Evolutionary conservation across 2,113 vertebrate species (phyloP).

Genomic region (Zosterops pallidus): DNA sequence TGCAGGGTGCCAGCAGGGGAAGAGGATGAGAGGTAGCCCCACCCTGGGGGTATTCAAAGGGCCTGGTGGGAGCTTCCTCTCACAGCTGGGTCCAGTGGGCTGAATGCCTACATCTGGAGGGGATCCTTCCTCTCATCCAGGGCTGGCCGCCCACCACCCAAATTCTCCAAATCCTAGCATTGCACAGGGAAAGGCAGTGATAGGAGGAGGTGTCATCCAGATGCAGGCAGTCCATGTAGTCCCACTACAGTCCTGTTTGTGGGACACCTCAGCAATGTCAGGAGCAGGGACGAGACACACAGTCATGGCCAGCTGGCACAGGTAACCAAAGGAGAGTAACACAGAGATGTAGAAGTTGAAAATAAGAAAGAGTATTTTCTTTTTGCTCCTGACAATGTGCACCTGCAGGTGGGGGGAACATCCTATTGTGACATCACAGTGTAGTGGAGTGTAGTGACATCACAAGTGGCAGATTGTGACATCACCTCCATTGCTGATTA

Average conservation of each 20-base stretch:
- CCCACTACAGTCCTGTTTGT: background rate
- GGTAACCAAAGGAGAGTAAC: background rate
- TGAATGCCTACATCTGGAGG: accelerated
- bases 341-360: background rate
- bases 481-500: accelerated
- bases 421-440: background rate
- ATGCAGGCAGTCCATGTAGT: background rate
- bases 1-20: background rate
- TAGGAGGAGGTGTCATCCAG: background rate
- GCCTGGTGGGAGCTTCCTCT: background rate
- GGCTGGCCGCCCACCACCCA: too few species aligned
- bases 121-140: background rate
- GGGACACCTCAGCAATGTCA: background rate
- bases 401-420: too few species aligned
- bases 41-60: background rate
- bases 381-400: background rate
- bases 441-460: background rate
- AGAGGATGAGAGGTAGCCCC: background rate
- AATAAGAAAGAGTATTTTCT: background rate
- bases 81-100: too few species aligned
- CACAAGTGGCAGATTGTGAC: background rate
- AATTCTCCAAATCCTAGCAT: background rate
- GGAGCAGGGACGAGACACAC: background rate
- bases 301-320: too few species aligned
- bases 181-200: background rate